phyloP scores from a whole-genome alignment of 2,888 invertebrate species.

The Alloplasta piceator region DNA sequence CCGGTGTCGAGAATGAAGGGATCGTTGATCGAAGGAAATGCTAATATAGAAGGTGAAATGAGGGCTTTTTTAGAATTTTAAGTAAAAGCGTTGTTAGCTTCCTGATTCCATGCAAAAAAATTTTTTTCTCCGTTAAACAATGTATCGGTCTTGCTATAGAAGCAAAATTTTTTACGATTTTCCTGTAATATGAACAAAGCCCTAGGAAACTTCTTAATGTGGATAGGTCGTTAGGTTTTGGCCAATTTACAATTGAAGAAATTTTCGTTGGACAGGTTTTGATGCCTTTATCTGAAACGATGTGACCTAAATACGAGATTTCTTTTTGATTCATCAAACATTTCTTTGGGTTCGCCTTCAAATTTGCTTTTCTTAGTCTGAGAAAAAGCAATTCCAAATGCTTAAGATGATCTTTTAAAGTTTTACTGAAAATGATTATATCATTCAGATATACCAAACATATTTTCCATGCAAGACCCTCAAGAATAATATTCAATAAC shows the following conservation, averaged over 20 bases:
- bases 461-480: constrained; percentile 67
- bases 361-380: constrained; percentile 8
- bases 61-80: neutral
- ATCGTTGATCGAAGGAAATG: neutral
- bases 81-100: no score
- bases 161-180: no score
- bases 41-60: constrained; percentile 49
- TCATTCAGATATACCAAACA: constrained; percentile 63
- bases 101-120: no score
- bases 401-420: constrained; percentile 55
- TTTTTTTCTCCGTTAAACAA: constrained; percentile 17
- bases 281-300: constrained; percentile 13
- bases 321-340: constrained; percentile 5
- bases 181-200: no score
- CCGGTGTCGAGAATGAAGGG: constrained; percentile 35
- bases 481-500: constrained; percentile 35
- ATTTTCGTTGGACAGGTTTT: constrained; percentile 25
- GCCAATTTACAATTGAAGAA: constrained; percentile 28
- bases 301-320: constrained; percentile 10
- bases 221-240: constrained; percentile 14
- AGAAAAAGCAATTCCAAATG: constrained; percentile 30
- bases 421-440: constrained; percentile 57
- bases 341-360: constrained; percentile 18
- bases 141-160: constrained; percentile 18
- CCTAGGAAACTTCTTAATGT: constrained; percentile 24